Evolutionary conservation across 1,140 invertebrate genomes (phyloP).

Genomic region (Drosophila baimaii): DNA sequence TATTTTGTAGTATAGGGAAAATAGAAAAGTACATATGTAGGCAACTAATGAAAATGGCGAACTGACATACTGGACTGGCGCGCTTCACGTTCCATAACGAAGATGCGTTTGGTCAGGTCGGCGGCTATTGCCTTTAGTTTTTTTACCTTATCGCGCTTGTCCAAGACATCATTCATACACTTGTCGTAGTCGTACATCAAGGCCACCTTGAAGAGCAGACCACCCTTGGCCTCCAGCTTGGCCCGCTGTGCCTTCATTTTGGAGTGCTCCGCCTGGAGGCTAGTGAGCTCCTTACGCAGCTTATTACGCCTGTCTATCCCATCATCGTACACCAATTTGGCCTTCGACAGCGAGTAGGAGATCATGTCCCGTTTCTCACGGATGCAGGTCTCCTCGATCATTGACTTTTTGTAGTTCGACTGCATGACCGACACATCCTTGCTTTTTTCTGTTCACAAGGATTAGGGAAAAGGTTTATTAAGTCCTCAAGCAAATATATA

Average conservation of each 20-base stretch:
- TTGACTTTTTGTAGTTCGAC: conserved; percentile 35
- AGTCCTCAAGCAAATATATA: too few species aligned
- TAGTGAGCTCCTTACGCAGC: conserved; percentile 22
- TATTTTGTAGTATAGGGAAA: conserved; percentile 11
- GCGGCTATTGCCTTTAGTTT: conserved; percentile 1
- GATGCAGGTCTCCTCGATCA: conserved; percentile 42
- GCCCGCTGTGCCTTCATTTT: conserved; percentile 14
- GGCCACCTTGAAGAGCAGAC: conserved; percentile 24
- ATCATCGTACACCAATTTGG: not conserved
- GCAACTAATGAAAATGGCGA: not conserved
- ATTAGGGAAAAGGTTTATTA: not conserved
- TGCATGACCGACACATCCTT: conserved; percentile 40
- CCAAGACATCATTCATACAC: conserved; percentile 13
- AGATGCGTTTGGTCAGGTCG: conserved; percentile 8
- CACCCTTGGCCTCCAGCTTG: conserved; percentile 22
- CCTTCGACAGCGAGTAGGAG: conserved; percentile 1
- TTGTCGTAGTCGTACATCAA: conserved; percentile 42
- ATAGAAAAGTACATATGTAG: conserved; percentile 29
- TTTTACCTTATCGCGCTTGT: not conserved
- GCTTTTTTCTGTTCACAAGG: conserved; percentile 18
- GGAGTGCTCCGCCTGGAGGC: conserved; percentile 16
- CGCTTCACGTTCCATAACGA: not conserved
- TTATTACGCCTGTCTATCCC: conserved; percentile 1
- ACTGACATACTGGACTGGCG: not conserved
- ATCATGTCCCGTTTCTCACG: conserved; percentile 41